Base-by-base conservation (phyloP, 2,888 invertebrate genomes). In the Drosophila hamatofila region DNA sequence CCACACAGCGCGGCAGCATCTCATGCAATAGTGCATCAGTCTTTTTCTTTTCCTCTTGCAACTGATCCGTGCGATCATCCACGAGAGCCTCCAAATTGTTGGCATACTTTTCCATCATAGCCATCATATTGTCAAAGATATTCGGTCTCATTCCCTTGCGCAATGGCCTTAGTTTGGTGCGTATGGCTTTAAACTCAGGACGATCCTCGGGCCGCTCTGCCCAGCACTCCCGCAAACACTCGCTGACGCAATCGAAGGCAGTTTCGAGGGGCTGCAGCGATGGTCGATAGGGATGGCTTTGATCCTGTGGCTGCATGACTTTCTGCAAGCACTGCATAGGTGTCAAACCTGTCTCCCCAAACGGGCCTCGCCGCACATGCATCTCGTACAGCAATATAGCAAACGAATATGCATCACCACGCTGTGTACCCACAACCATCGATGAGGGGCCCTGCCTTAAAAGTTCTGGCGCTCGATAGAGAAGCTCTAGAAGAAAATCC, bases 121-220 rank as follows among this genome's bases (percentile, higher is more conserved):
- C 96, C 95, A 98, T 97, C 98, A 99, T 98, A 91, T 98, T 98
- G 93, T 99, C 99, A 88, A 98, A 97, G 86, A 99, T 98, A 93
- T 98, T 98, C 21, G 97, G 96, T 93, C 97, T 97, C 98, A 98
- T 96, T 91, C 98, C 98, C 91, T 97, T 96, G 61, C 97, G 94
- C 65, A 98, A 93, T 0, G 97, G 97, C 46, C 98, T 94, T 37
- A 98, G 93, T 80, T 95, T 95, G 21, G 96, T 94, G 35, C 97
- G 94, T 64, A 98, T 95, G 21, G 95, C 94, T 90, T 97, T 96
- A 90, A 98, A 97, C 91, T 98, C 98, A 0, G 97, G 98, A 2
- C 98, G 94, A 11, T 94, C 93, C 9, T 96, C 95, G 0, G 97
- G 95, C 65, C 95, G 95, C 91, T 98, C 98, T 0, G 94, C 93